Base-by-base conservation (phyloP, 2,113 vertebrate species). In the Cepphus grylle region DNA sequence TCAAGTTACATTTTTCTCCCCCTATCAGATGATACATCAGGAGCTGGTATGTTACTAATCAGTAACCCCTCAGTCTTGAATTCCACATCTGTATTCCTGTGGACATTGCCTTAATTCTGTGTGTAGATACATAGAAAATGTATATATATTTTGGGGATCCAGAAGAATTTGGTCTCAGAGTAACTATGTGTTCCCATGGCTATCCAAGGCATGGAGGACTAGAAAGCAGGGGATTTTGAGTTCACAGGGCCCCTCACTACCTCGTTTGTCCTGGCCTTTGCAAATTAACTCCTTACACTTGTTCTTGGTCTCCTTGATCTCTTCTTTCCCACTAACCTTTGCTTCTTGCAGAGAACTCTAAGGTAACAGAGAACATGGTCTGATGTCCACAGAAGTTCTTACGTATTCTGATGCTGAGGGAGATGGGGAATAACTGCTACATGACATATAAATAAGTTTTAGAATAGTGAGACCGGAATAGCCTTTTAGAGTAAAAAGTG, bases 251-350 rank as follows among this genome's bases (percentile, higher is more conserved):
- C 70, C 3, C 23, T 86, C 20, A 16, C 38, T 77, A n/a, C 38
- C 18, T 77, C 3, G 1, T 45, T 73, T 91, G 27, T 36, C 15
- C 38, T 21, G 15, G 18, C 23, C 50, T 86, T 69, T 81, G 67
- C 58, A 81, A 56, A 81, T 65, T 38, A 72, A n/a, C 34, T 78
- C 29, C 26, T 78, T 61, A 12, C 20, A 22, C 8, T 67, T 0
- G 0, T 45, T 5, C 20, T 62, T 0, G 1, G 11, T 55, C 32
- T 71, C 50, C 69, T 61, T 50, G 27, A n/a, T 90, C 15, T 73
- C 30, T 56, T 19, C 32, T 72, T 56, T 88, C 14, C 34, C 50
- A 36, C 30, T 58, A 45, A 90, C 19, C 14, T 90, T 86, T 82
- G 5, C n/a, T 76, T 76, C 56, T 53, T 59, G 26, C 49, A 82